Conservation (phyloP, 2,797 vertebrate species). For the Rousettus madagascariensis region DNA sequence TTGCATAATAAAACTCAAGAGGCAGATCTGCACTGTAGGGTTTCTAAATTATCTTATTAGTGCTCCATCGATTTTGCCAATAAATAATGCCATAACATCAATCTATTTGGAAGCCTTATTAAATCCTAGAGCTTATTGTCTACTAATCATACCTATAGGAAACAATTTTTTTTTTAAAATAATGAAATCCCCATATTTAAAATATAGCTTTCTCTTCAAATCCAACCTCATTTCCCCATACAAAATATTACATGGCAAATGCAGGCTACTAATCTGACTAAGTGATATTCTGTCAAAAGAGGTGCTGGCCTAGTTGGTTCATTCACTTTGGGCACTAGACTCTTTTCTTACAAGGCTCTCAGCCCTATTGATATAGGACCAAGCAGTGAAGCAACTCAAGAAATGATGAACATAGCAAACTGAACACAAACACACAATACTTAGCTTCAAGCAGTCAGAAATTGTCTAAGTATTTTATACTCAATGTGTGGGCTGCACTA, state of each 20-base stretch:
- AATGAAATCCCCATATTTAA: not conserved
- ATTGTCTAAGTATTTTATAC: not conserved
- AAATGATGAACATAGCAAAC: not conserved
- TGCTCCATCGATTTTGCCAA: not conserved
- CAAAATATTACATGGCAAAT: not conserved
- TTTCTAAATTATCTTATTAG: slow-evolving; percentile 49
- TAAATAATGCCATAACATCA: not conserved
- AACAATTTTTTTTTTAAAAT: not conserved
- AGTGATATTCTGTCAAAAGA: not conserved
- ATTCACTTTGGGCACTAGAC: not conserved
- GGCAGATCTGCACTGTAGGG: not conserved
- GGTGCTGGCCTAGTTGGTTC: not conserved
- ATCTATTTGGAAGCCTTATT: slow-evolving; percentile 22
- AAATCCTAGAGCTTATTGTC: not conserved
- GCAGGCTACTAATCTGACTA: not conserved
- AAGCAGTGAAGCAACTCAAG: not conserved
- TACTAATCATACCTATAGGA: not conserved
- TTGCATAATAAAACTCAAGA: slow-evolving; percentile 46
- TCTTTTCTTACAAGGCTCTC: not conserved
- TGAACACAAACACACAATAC: not conserved
- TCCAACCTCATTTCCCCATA: not conserved
- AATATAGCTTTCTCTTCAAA: not conserved
- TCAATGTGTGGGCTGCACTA: not conserved
- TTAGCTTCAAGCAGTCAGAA: not conserved
- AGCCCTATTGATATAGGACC: not conserved